phyloP scores from a whole-genome alignment of 2,888 invertebrate species.

The Drosophila atripex region DNA sequence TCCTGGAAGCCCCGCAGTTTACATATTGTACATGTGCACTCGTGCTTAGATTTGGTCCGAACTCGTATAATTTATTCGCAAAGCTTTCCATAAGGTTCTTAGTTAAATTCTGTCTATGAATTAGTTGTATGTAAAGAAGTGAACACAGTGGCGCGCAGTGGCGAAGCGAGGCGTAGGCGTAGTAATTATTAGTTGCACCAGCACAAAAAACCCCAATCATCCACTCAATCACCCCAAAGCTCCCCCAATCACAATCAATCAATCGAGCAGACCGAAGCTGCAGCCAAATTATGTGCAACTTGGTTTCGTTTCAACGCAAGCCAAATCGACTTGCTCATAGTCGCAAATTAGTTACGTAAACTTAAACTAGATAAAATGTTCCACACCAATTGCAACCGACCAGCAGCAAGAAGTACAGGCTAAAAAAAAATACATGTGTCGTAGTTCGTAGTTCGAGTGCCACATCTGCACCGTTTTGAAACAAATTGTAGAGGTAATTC shows the following conservation, averaged over 20 bases:
- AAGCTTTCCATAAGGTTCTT: conserved; percentile 51
- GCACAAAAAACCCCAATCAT: conserved; percentile 8
- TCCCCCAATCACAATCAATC: background rate
- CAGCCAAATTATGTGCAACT: conserved; percentile 79
- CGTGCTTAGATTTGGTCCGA: conserved; percentile 24
- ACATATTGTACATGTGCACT: conserved; percentile 19
- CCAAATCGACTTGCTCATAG: conserved; percentile 80
- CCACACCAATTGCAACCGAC: conserved; percentile 4
- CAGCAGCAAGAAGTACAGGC: background rate
- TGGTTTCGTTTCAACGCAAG: conserved; percentile 80
- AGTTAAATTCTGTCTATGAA: conserved; percentile 64
- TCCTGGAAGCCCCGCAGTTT: background rate
- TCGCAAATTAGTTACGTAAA: conserved; percentile 67
- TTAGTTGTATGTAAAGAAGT: conserved; percentile 58
- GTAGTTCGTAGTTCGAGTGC: conserved; percentile 69
- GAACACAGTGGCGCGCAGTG: conserved; percentile 44
- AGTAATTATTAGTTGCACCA: conserved; percentile 50
- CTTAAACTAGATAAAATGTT: conserved; percentile 37
- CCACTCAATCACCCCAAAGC: background rate
- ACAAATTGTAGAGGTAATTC: background rate
- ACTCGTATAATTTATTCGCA: conserved; percentile 46
- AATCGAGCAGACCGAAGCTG: conserved; percentile 34
- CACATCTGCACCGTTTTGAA: conserved; percentile 57
- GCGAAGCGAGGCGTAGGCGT: conserved; percentile 47
- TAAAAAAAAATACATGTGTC: conserved; percentile 44